These are phyloP conservation scores for Drosophila nr. perissopoda DNA, from an alignment of 2,888 invertebrate genomes.

Conservation along the genomic window DNA sequence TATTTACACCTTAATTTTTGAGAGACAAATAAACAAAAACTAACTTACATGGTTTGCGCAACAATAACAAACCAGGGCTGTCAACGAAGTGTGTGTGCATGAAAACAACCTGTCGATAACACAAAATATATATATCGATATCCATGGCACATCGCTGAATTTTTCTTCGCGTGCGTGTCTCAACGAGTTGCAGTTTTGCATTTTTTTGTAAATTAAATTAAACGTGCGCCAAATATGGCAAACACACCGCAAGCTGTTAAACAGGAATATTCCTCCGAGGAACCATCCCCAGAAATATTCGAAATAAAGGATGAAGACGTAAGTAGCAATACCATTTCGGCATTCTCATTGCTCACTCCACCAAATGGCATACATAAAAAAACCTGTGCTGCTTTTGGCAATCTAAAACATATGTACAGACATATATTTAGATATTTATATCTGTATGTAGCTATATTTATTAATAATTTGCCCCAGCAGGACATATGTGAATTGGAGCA, in stretches of 20 bases:
- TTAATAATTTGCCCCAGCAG: constrained; percentile 54
- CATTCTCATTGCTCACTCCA: constrained; percentile 8
- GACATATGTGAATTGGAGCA: constrained; percentile 87
- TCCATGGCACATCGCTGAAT: constrained; percentile 32
- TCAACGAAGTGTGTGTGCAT: neutral
- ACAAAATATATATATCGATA: constrained; percentile 9
- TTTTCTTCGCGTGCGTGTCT: constrained; percentile 58
- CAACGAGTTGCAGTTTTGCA: constrained; percentile 22
- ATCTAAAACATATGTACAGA: constrained; percentile 6
- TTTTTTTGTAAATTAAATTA: constrained; percentile 31
- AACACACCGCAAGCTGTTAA: constrained; percentile 37
- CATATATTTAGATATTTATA: neutral
- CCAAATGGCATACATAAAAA: constrained; percentile 7
- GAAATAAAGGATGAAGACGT: constrained; percentile 70
- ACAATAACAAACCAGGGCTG: constrained; percentile 40
- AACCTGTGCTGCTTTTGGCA: constrained; percentile 2
- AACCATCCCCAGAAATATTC: constrained; percentile 33
- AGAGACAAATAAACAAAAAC: neutral
- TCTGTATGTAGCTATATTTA: constrained; percentile 3
- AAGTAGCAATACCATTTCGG: constrained; percentile 39
- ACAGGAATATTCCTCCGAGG: constrained; percentile 36
- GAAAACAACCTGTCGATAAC: constrained; percentile 30
- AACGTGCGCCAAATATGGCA: constrained; percentile 51
- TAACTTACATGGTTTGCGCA: constrained; percentile 15
- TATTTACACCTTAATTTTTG: neutral